A percentile compares a stretch with the other conserved stretches of the same genome.
phyloP scores from a whole-genome alignment of 2,113 vertebrate genomes.

The Caranx melampygus region DNA sequence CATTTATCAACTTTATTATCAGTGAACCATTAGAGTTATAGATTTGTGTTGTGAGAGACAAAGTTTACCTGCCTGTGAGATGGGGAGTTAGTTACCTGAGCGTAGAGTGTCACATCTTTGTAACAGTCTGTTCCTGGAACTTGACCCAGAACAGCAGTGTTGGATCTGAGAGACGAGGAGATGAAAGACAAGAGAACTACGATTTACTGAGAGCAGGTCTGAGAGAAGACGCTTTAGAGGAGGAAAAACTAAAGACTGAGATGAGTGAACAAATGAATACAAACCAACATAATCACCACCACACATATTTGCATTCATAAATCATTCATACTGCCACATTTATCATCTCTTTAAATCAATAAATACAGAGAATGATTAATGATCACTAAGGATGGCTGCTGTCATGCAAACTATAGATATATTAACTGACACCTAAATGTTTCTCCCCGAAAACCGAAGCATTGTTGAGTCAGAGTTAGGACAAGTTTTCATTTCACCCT shows the following conservation, averaged over 20 bases:
- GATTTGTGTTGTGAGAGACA: not conserved
- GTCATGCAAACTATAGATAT: too few relatives aligned
- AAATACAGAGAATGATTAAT: too few relatives aligned
- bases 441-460: not conserved
- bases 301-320: too few relatives aligned
- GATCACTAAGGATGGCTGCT: too few relatives aligned
- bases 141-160: constrained; percentile 85
- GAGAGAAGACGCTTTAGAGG: constrained; percentile 4
- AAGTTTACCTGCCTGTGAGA: constrained; percentile 25
- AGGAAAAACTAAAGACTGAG: constrained; percentile 8
- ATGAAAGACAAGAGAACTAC: constrained; percentile 28
- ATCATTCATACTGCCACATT: too few relatives aligned
- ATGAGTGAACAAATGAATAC: not conserved
- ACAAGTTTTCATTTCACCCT: too few relatives aligned
- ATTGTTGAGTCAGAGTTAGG: not conserved
- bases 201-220: constrained; percentile 28
- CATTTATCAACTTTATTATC: too few relatives aligned
- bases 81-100: constrained; percentile 50
- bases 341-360: not conserved
- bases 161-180: constrained; percentile 79
- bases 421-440: too few relatives aligned
- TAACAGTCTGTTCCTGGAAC: constrained; percentile 87
- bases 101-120: constrained; percentile 84
- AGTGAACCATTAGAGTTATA: too few relatives aligned
- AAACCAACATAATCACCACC: not conserved